Evolutionary conservation across 2,888 invertebrate genomes (phyloP), one percentile per base, ranked within the genome.

Genomic region (Polyommatus icarus): DNA sequence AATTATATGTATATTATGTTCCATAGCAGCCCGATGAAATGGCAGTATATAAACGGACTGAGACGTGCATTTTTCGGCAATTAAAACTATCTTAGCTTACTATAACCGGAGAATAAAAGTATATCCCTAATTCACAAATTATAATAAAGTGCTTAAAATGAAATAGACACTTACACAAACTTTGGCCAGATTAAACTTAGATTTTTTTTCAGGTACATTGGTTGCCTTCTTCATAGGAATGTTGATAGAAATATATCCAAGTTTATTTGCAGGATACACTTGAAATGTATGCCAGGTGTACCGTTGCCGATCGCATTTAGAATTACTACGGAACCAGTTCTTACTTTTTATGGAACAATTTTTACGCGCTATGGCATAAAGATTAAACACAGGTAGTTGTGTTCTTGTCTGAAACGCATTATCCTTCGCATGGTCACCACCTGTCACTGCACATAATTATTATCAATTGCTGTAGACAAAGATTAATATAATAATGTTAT

Each of bases 271-370:
- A 50, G 24, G 46, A 75, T 50, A 75, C 15, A 54, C 75, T 24
- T 18, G 75, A 77, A 77, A 72, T 77, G 77, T 71, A 54, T 32
- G 72, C 40, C 54, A 72, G 20, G 72, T 54, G 57, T 77, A 77
- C 77, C 71, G 72, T 77, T 77, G 71, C 72, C 54, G 72, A 71
- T 72, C 15, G 72, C 59, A 72, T 77, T 72, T 57, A 77, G 72
- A 72, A 57, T 77, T 10, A 54, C 71, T 71, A 71, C 73, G 50
- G 71, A 71, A 77, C 77, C 29, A 71, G 71, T 77, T 67, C 67
- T 32, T 67, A 32, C 67, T 32, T 67, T 67, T 67, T 67, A 67
- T 67, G 67, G 29, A 67, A 67, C 29, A 67, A 61, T 67, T 77
- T 77, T 77, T 71, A 77, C 71, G 50, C 71, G 40, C 54, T 50